phyloP scores from a whole-genome alignment of 2,888 invertebrate genomes.

The Endomychus coccineus region DNA sequence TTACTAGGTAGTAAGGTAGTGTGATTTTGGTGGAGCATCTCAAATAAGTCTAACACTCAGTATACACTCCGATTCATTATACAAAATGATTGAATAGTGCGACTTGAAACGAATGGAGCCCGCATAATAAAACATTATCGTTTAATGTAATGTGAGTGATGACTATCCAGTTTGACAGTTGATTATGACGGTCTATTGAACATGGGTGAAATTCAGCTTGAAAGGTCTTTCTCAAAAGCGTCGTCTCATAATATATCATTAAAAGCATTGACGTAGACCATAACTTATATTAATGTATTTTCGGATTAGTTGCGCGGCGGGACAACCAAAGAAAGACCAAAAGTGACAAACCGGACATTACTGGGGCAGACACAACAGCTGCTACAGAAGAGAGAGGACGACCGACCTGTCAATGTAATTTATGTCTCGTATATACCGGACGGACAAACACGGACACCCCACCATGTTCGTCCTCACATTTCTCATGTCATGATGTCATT shows the following conservation, averaged over 20 bases:
- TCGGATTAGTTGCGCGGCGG: slow-evolving; percentile 39
- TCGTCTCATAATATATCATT: slow-evolving; percentile 40
- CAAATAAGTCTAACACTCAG: no score
- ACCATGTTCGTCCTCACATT: slow-evolving; percentile 27
- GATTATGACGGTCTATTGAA: slow-evolving; percentile 38
- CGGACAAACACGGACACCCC: slow-evolving; percentile 19
- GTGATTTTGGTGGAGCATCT: no score
- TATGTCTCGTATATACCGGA: no score
- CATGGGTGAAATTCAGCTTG: slow-evolving; percentile 29
- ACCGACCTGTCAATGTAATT: slow-evolving; percentile 28
- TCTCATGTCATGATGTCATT: slow-evolving; percentile 34
- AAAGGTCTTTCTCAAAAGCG: slow-evolving; percentile 22
- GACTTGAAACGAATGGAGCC: neutral
- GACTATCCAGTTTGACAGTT: slow-evolving; percentile 36
- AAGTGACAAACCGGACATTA: slow-evolving; percentile 39
- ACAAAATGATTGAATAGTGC: no score
- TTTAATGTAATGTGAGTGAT: slow-evolving; percentile 31
- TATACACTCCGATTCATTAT: no score
- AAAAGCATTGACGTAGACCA: slow-evolving; percentile 38
- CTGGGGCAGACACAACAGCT: slow-evolving; percentile 28
- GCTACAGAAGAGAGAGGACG: slow-evolving; percentile 22
- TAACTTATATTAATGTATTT: slow-evolving; percentile 44
- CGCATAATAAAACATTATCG: slow-evolving; percentile 6
- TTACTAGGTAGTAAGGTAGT: no score
- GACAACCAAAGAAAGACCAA: slow-evolving; percentile 29